Percentiles rank a stretch among this genome's conserved stretches.
phyloP scores from a whole-genome alignment of 2,113 vertebrate genomes.

The Cyanocitta stelleri region DNA sequence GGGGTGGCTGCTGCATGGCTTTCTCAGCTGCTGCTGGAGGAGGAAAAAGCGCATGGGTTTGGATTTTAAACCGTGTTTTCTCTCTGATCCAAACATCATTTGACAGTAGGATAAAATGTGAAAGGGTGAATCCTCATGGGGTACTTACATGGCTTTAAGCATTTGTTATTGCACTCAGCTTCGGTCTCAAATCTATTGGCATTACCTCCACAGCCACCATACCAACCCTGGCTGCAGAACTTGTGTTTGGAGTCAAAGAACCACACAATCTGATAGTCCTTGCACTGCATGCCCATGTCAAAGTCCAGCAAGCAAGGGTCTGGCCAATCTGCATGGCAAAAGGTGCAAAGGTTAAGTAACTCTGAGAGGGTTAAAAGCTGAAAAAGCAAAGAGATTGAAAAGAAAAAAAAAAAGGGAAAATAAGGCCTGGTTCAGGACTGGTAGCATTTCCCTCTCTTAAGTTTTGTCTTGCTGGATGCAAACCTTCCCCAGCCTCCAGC shows the following conservation, averaged over 20 bases:
- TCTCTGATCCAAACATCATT: background rate
- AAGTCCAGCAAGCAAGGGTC: constrained; percentile 83
- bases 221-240: constrained; percentile 85
- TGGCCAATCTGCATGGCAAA: constrained; percentile 70
- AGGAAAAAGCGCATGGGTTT: constrained; percentile 12
- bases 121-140: background rate
- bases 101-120: background rate
- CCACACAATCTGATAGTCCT: constrained; percentile 85
- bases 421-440: background rate
- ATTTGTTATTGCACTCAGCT: constrained; percentile 77
- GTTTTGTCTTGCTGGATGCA: background rate
- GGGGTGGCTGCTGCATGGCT: constrained; percentile 32
- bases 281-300: constrained; percentile 80
- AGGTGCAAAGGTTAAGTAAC: constrained; percentile 43
- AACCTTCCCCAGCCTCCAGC: background rate
- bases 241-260: constrained; percentile 83
- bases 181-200: constrained; percentile 84
- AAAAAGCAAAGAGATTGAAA: constrained; percentile 23
- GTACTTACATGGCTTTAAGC: constrained; percentile 77
- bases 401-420: background rate
- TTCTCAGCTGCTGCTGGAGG: constrained; percentile 55
- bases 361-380: constrained; percentile 37
- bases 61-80: background rate
- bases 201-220: constrained; percentile 84
- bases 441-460: accelerated